Percentiles rank a stretch among this genome's conserved stretches.
These are phyloP conservation scores for Virgularia gustaviana DNA, from an alignment of 92 coral and sea anemone species.

Conservation along the genomic window DNA sequence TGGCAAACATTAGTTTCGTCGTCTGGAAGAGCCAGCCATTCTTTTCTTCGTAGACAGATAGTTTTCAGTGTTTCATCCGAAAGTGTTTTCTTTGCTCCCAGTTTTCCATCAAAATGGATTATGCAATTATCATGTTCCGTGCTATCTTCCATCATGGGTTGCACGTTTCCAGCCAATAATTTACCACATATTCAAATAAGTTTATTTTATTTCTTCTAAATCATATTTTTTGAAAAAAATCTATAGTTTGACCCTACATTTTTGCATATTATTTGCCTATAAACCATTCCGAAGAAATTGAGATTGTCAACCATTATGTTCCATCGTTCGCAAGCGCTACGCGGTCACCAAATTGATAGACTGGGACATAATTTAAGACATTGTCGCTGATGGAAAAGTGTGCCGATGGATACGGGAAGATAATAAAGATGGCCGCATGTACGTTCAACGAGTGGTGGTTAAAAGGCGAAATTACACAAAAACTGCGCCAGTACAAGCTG, in stretches of 20 bases:
- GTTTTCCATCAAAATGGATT: conserved; percentile 15
- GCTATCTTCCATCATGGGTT: conserved; percentile 1
- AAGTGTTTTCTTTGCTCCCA: neutral
- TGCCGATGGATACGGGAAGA: neutral
- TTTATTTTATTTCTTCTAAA: neutral
- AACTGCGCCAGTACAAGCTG: conserved; percentile 4
- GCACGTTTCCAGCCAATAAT: neutral
- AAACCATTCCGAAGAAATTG: too few species aligned
- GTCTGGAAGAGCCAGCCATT: conserved; percentile 11
- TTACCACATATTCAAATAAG: conserved; percentile 3
- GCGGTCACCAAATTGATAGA: neutral
- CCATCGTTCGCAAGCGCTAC: conserved; percentile 16
- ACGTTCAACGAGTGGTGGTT: neutral
- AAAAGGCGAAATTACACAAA: conserved; percentile 8
- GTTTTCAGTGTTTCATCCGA: conserved; percentile 20
- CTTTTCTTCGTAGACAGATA: conserved; percentile 3
- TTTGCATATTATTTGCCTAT: too few species aligned
- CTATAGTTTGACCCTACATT: too few species aligned
- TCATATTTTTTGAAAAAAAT: neutral
- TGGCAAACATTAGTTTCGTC: neutral
- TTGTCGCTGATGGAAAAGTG: neutral
- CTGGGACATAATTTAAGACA: neutral
- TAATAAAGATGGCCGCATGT: conserved; percentile 10
- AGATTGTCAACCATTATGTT: too few species aligned
- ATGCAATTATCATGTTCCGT: neutral